These are phyloP conservation scores for Drosophila quinaria DNA, from an alignment of 2,888 invertebrate species.

Conservation along the genomic window DNA sequence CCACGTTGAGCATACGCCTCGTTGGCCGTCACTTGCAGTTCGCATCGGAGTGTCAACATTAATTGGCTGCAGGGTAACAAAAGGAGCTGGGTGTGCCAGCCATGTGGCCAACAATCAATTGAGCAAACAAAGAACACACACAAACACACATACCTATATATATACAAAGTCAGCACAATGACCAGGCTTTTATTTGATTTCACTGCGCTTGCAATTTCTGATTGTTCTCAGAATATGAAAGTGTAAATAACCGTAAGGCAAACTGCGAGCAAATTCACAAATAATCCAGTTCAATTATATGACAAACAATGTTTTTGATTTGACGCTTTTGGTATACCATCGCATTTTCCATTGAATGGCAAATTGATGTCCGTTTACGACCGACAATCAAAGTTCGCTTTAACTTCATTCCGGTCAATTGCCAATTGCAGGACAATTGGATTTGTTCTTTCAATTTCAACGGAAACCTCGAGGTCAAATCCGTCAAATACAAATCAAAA, in stretches of 20 bases:
- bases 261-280: constrained; percentile 41
- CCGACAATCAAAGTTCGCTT: constrained; percentile 34
- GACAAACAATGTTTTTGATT: constrained; percentile 61
- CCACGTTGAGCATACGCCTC: constrained; percentile 18
- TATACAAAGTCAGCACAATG: constrained; percentile 22
- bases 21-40: constrained; percentile 50
- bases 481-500: constrained; percentile 26
- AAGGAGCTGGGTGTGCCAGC: constrained; percentile 37
- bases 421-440: constrained; percentile 7
- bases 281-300: constrained; percentile 50
- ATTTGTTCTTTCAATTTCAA: constrained; percentile 3
- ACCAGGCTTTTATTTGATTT: constrained; percentile 43
- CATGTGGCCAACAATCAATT: constrained; percentile 67
- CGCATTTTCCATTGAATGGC: constrained; percentile 5
- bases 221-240: constrained; percentile 50
- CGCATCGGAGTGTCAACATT: constrained; percentile 55
- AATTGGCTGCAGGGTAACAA: constrained; percentile 71
- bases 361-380: constrained; percentile 24
- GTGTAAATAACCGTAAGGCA: constrained; percentile 53
- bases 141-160: constrained; percentile 21
- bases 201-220: constrained; percentile 35
- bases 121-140: constrained; percentile 62
- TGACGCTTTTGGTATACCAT: not conserved
- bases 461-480: constrained; percentile 36
- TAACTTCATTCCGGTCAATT: constrained; percentile 14